Base-by-base conservation (phyloP, 2,888 invertebrate species). In the Drosophila mimica region DNA sequence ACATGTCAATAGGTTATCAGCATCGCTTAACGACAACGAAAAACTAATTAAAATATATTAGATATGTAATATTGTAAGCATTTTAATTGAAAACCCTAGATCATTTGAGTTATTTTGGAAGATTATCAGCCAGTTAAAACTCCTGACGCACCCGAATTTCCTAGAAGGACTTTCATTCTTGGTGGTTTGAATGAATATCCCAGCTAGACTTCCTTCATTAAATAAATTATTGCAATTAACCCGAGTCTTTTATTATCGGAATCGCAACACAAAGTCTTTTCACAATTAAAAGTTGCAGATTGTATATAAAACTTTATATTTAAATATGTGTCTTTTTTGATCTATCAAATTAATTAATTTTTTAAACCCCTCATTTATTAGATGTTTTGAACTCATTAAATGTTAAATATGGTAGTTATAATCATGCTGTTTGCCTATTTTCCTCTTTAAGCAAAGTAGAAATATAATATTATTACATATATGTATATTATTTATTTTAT, bases 1-100 rank as follows among this genome's bases (percentile, higher is more conserved):
- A 63, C 51, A 66, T 70, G 74, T 80, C 76, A 83, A 68, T 67
- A 83, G 76, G 78, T 76, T 77, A 78, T 74, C 83, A 88, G 83
- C 54, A 66, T 77, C 84, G 82, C 80, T 87, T 56, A 80, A 76
- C 75, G 74, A 76, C 75, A 81, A 76, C 83, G 75, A 85, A 72
- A 73, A 76, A 79, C 51, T 60, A 81, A 83, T 70, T 81, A 85
- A 76, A 79, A 62, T 63, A 68, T 64, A 68, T 71, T 82, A 74
- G 65, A 82, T 76, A 69, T 73, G 83, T 71, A 72, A 79, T 72
- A 75, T 58, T 61, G 40, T 53, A 15, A 60, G 64, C 62, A 63
- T 79, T 79, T 76, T 69, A 70, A 74, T 79, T 83, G 54, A 49
- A 79, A 75, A 57, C 64, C 62, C 2, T 36, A 34, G 1, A 46